Base-by-base conservation (phyloP, 2,113 vertebrate genomes). In the Ctenomys sociabilis region DNA sequence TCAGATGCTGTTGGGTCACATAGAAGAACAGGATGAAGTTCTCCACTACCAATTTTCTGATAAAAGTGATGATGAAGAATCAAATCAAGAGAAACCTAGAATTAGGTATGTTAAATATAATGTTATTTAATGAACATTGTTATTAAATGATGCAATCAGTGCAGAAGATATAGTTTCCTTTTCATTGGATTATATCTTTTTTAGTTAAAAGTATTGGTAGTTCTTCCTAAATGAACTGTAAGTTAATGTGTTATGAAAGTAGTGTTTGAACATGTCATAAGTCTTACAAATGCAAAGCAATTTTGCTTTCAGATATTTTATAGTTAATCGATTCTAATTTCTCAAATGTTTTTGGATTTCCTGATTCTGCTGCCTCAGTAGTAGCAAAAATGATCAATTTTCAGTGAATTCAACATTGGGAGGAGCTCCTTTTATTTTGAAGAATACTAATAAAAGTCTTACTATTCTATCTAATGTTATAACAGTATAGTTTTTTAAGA, bases 1-100 rank as follows among this genome's bases (percentile, higher is more conserved):
- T 89, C 98, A 99, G 49, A 98, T 99, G 97, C 98, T 99, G 88
- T 94, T 99, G 97, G 98, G 98, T 80, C 98, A 98, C 93, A 97
- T 99, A 91, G 99, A 99, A 97, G 99, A 99, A 94, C 98, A 99
- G 90, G 99, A 99, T 90, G 98, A 99, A 95, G 99, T 99, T 72
- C 98, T 98, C 95, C 98, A 98, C 94, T 98, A 97, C 64, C 97
- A 98, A 16, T 97, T 98, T 90, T 98, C 98, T 97, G 98, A 98
- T 97, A 94, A 98, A 73, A 98, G 98, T 66, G 98, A 98, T 92
- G 97, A 98, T 92, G 98, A 98, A 82, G 97, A 98, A 88, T 91
- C 78, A 88, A 97, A 89, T 2, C 72, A 96, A 93, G 98, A 98
- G 66, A 97, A 98, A 85, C 89, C 97, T 9, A 97, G 78, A 94